These are phyloP conservation scores for Poecilobothrus nobilitatus DNA, from an alignment of 2,888 invertebrate species.

Conservation along the genomic window DNA sequence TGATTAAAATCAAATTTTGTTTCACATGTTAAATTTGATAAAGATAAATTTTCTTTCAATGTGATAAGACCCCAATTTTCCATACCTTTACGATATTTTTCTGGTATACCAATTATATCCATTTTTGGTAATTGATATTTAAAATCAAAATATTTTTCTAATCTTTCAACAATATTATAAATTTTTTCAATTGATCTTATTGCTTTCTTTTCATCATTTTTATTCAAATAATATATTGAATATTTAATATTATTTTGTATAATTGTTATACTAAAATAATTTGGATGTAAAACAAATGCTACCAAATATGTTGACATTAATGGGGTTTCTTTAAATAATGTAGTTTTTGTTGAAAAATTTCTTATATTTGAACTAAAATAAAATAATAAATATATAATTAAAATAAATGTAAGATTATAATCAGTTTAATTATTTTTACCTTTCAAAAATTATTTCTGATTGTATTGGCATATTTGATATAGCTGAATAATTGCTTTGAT, in stretches of 20 bases:
- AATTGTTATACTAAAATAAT: conserved; percentile 41
- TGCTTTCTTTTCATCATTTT: neutral
- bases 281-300: conserved; percentile 54
- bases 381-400: too few species aligned
- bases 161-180: neutral
- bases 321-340: conserved; percentile 44
- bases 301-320: conserved; percentile 65
- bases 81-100: conserved; percentile 27
- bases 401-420: too few species aligned
- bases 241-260: neutral
- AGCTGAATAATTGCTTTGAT: conserved; percentile 34
- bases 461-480: conserved; percentile 24
- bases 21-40: neutral
- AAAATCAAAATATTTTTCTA: conserved; percentile 62
- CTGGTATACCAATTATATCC: conserved; percentile 39
- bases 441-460: conserved; percentile 16
- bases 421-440: too few species aligned
- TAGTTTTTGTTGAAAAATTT: neutral
- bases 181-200: neutral
- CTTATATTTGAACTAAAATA: too few species aligned
- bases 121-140: conserved; percentile 46
- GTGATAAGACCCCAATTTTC: conserved; percentile 19
- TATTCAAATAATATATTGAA: neutral
- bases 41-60: neutral
- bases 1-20: neutral